A percentile compares a stretch with the other conserved stretches of the same genome.
These are phyloP conservation scores for Heterodera schachtii DNA, from an alignment of 1,140 invertebrate genomes.

Conservation along the genomic window DNA sequence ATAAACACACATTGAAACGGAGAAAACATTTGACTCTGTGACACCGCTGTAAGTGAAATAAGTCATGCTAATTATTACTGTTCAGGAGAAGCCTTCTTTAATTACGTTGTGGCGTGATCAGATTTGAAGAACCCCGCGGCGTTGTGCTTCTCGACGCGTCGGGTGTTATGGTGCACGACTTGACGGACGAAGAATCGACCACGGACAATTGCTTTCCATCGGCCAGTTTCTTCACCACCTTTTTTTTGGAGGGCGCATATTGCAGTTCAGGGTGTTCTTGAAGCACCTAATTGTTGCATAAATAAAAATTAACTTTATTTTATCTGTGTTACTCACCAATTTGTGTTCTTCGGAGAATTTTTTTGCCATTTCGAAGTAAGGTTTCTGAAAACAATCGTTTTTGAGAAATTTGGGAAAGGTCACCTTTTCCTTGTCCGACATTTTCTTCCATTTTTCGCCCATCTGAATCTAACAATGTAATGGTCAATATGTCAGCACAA, in stretches of 20 bases:
- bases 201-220: conserved; percentile 24
- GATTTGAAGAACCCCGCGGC: conserved; percentile 10
- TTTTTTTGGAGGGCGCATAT: conserved; percentile 51
- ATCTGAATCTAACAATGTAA: conserved; percentile 51
- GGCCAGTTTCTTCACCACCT: conserved; percentile 33
- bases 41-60: conserved; percentile 16
- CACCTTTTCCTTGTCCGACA: conserved; percentile 55
- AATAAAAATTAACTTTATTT: background rate
- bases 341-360: conserved; percentile 55
- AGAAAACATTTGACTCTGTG: conserved; percentile 33
- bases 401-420: background rate
- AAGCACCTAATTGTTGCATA: conserved; percentile 35
- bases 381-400: conserved; percentile 28
- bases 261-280: conserved; percentile 53
- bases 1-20: conserved; percentile 34
- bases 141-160: conserved; percentile 30
- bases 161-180: conserved; percentile 27
- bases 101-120: conserved; percentile 26
- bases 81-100: background rate
- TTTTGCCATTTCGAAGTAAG: conserved; percentile 52
- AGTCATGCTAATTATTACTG: background rate
- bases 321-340: conserved; percentile 36
- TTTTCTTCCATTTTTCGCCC: conserved; percentile 58
- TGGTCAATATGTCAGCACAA: conserved; percentile 7
- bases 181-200: conserved; percentile 29